Base-by-base conservation (phyloP, 2,113 vertebrate genomes). In the Ranitomeya imitator region DNA sequence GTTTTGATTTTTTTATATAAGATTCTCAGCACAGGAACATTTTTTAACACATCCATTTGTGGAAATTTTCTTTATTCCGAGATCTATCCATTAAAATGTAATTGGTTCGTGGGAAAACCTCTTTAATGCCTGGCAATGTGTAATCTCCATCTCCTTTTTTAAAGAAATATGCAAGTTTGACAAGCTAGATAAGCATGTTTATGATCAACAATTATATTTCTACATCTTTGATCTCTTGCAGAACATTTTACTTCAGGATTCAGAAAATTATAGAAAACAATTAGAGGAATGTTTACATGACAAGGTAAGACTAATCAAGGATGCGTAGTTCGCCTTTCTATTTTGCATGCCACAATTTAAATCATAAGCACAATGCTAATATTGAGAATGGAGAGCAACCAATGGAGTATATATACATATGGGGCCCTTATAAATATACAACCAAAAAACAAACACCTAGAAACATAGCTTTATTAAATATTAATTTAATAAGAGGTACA, bases 211-310 rank as follows among this genome's bases (percentile, higher is more conserved):
- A 54, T 45, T 9, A 65, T 76, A 21, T 31, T 14, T 54, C n/a
- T 23, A 16, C 21, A 26, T 13, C 7, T 60, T 63, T 85, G 89
- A 0, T 78, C 63, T 92, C 90, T 60, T 84, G 45, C 73, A 99
- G 98, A 99, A 99, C 91, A 92, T 99, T 91, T 95, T 99, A 91
- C 98, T 99, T 92, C 98, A 99, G 91, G 98, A 99, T 93, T 99
- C 98, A 16, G 98, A 99, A 88, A 96, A 92, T 90, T 99, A 97
- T 93, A 96, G 98, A 86, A 99, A 99, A 93, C 99, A 97, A 92
- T 94, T 98, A n/a, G 98, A 99, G 92, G 98, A 99, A 89, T 98
- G 97, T 19, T 94, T 99, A 91, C 98, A 99, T 88, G 98, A 99
- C 92, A 99, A 99, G 95, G 98, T 99, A 96, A 57, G 79, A 13